Base-by-base conservation (phyloP, 2,888 invertebrate species). In the Automeris io region DNA sequence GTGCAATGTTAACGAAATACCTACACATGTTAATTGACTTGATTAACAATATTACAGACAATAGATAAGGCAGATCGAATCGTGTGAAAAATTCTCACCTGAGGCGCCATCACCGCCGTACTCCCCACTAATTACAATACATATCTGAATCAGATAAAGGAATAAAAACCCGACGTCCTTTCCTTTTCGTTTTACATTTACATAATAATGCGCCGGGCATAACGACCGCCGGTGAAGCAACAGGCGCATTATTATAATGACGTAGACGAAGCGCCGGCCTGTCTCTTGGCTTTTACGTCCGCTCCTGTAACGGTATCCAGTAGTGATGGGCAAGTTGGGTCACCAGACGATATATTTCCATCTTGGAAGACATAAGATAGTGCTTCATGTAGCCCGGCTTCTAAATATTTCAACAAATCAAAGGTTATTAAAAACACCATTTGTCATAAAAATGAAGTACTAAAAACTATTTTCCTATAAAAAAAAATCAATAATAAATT, bases 121-220 rank as follows among this genome's bases (percentile, higher is more conserved):
- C 72, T 66, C 70, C 68, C 63, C 63, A 71, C 78, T 81, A 83
- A 83, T 81, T 81, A 80, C 67, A 66, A 64, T 59, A 61, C 68
- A 68, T 81, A 82, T 82, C 81, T 77, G 55, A 54, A 81, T 83
- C 80, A 74, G 82, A 82, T 81, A 80, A 65, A 61, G 61, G 48
- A 50, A 71, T 70, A 80, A 76, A 69, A 72, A 73, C 63, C 51
- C 61, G 58, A 57, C 62, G 69, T 68, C 69, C 70, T 74, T 79
- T 78, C 77, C 70, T 70, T 80, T 77, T 75, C 74, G 70, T 74
- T 75, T 64, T 66, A 63, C 67, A 83, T 85, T 82, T 78, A 80
- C 79, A 83, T 83, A 81, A 82, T 80, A 79, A 79, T 72, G 77
- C 77, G 77, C 71, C 74, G 77, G 75, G 78, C 74, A 70, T 71